Base-by-base conservation (phyloP, 2,113 vertebrate species). In the Triplophysa siluroides region DNA sequence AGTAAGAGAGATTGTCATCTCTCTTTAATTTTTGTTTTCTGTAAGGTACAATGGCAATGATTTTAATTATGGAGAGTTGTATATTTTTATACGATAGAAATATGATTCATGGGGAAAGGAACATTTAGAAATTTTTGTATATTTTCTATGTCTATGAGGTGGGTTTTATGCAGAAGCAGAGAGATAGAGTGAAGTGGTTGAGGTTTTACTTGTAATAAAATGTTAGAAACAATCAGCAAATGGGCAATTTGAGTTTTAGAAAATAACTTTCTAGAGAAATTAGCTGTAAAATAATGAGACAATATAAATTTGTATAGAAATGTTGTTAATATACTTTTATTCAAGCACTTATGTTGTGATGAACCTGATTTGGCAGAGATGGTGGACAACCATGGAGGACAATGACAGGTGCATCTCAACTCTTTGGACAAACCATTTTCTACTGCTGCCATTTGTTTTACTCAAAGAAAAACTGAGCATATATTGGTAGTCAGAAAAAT, bases 81-180 rank as follows among this genome's bases (percentile, higher is more conserved):
- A 92, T 94, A 92, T 93, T 93, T 93, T 92, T 94, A 90, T 93
- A 94, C 90, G 87, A 88, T 84, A 89, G 90, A 73, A 80, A 86
- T 87, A 85, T 89, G 89, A 84, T 60, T 50, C 88, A 91, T 86
- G 88, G 81, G 76, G 82, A 88, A 86, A 90, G 86, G 87, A 83
- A 90, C 88, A 91, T 91, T 91, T 89, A 85, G 85, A 89, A 86
- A 89, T 91, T 93, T 86, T 92, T 93, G 91, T 93, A 93, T 88
- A 93, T 93, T 93, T 93, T 93, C 89, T 93, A 91, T 88, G 80
- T 88, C 85, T 83, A 58, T 83, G 80, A 88, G 88, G 45, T 78
- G 63, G 70, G 26, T 84, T 61, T 81, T 76, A 62, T 72, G 78
- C 38, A 54, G 65, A 19, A 26, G 63, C 41, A 77, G 50, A 26